These are phyloP conservation scores for Yoshiicerus persimilis DNA, from an alignment of 1,140 invertebrate genomes.

Conservation along the genomic window DNA sequence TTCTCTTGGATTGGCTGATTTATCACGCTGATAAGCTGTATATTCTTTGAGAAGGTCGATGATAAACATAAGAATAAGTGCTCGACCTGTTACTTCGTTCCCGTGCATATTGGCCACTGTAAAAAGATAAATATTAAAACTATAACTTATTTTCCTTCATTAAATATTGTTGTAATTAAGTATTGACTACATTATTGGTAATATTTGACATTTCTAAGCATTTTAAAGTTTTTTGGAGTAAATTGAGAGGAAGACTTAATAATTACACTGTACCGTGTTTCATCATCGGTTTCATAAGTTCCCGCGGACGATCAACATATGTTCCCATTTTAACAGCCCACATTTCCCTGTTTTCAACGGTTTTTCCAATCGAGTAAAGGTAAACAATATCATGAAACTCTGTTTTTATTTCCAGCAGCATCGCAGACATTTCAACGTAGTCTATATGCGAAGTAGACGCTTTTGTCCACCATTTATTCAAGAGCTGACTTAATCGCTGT, in stretches of 20 bases:
- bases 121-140: background rate
- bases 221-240: too few species aligned
- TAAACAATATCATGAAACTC: conserved; percentile 70
- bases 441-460: conserved; percentile 58
- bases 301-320: conserved; percentile 63
- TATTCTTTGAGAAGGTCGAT: conserved; percentile 71
- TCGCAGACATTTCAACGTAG: conserved; percentile 65
- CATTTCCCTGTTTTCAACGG: conserved; percentile 71
- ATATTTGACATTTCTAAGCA: too few species aligned
- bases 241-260: too few species aligned
- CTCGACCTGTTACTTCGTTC: conserved; percentile 90
- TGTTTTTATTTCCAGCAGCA: conserved; percentile 62
- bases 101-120: conserved; percentile 98
- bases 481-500: background rate
- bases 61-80: conserved; percentile 81
- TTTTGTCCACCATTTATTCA: background rate
- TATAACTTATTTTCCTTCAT: too few species aligned
- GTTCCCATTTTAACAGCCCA: conserved; percentile 77
- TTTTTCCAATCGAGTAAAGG: conserved; percentile 76
- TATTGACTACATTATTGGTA: too few species aligned
- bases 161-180: too few species aligned
- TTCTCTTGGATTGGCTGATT: too few species aligned
- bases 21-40: conserved; percentile 29
- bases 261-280: conserved; percentile 86
- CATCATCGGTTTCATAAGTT: conserved; percentile 76